Conservation (phyloP, 1,140 invertebrate species). For the Drosophila ananassae region DNA sequence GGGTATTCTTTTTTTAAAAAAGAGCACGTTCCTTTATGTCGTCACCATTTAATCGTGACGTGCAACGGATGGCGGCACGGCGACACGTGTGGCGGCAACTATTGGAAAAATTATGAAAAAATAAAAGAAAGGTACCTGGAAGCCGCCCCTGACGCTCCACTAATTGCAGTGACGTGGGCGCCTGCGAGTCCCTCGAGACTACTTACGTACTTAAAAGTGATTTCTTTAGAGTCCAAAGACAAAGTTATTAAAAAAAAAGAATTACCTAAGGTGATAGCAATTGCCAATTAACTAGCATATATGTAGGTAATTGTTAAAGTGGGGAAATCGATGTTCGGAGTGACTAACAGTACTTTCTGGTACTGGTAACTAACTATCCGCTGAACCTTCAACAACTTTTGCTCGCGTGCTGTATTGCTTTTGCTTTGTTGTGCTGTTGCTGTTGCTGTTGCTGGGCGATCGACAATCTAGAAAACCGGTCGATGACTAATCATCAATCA, state of each 20-base stretch:
- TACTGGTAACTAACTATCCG: slow-evolving; percentile 36
- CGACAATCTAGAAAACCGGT: slow-evolving; percentile 53
- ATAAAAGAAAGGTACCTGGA: slow-evolving; percentile 5
- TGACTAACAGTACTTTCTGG: slow-evolving; percentile 44
- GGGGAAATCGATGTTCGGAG: slow-evolving; percentile 3
- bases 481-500: slow-evolving; percentile 80
- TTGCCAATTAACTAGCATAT: background rate
- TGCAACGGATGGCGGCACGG: background rate
- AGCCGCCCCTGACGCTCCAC: background rate
- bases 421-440: background rate
- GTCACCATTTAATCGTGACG: slow-evolving; percentile 25
- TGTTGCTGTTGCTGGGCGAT: slow-evolving; percentile 41
- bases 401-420: slow-evolving; percentile 37
- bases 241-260: background rate
- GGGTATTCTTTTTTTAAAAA: slow-evolving; percentile 5
- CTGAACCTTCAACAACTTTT: slow-evolving; percentile 25
- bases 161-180: slow-evolving; percentile 18
- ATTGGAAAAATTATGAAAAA: background rate
- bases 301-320: background rate
- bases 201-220: background rate
- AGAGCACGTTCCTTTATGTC: slow-evolving; percentile 23
- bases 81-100: slow-evolving; percentile 16
- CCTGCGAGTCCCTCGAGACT: background rate
- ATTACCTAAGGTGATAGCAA: background rate
- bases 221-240: background rate